A percentile compares a stretch with the other conserved stretches of the same genome.
These are phyloP conservation scores for Mionectes olivaceus DNA, from an alignment of 2,797 vertebrate genomes.

Conservation along the genomic window DNA sequence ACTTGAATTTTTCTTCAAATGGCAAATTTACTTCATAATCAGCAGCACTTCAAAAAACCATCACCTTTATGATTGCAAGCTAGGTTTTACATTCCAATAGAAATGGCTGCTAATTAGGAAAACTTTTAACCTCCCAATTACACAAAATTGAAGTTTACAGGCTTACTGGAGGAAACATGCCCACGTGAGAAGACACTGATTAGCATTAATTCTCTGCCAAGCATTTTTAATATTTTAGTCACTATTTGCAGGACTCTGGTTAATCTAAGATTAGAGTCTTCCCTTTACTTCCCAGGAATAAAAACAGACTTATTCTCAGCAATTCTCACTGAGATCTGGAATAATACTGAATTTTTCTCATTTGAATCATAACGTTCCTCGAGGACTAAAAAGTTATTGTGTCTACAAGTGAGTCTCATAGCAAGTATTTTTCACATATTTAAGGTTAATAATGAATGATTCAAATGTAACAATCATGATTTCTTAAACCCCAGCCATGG, in stretches of 20 bases:
- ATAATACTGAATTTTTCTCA: neutral
- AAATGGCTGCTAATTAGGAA: slow-evolving; percentile 6
- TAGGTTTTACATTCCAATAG: neutral
- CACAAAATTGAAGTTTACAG: slow-evolving; percentile 34
- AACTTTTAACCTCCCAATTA: slow-evolving; percentile 8
- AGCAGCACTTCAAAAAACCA: slow-evolving; percentile 2
- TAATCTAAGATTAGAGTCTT: neutral
- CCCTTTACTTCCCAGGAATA: neutral
- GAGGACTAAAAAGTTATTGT: neutral
- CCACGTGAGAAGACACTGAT: neutral
- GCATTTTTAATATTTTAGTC: slow-evolving; percentile 37
- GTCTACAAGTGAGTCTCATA: neutral
- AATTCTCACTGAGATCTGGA: neutral
- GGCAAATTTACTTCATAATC: neutral
- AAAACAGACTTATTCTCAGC: neutral
- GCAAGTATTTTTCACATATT: neutral
- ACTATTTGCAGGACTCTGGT: neutral
- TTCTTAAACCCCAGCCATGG: neutral
- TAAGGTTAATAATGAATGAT: neutral
- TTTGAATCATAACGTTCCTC: neutral
- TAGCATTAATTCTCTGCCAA: slow-evolving; percentile 2
- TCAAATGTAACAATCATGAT: neutral
- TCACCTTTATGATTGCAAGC: slow-evolving; percentile 28
- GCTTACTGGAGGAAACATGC: neutral
- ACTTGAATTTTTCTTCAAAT: slow-evolving; percentile 18